These are phyloP conservation scores for Cheilosia vernalis DNA, from an alignment of 2,888 invertebrate species.

Conservation along the genomic window DNA sequence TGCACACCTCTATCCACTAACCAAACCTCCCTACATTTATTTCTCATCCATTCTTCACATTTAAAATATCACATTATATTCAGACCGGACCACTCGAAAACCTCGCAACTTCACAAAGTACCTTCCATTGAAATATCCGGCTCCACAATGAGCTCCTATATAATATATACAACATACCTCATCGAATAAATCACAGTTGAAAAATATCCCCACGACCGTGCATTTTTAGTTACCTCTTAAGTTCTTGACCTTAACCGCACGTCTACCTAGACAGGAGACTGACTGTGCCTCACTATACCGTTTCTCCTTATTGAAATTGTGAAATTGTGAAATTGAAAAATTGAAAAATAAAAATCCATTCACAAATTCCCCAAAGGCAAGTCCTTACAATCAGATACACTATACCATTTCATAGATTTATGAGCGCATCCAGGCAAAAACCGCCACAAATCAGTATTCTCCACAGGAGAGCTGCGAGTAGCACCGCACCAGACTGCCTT, in stretches of 20 bases:
- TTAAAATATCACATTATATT: too few species aligned
- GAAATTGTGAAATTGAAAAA: slow-evolving; percentile 32
- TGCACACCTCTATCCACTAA: too few species aligned
- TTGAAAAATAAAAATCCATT: slow-evolving; percentile 27
- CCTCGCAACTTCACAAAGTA: slow-evolving; percentile 12
- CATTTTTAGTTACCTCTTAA: slow-evolving; percentile 66
- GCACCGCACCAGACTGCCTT: slow-evolving; percentile 51
- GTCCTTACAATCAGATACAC: slow-evolving; percentile 64
- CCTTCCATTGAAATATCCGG: slow-evolving; percentile 20
- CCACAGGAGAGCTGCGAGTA: slow-evolving; percentile 35
- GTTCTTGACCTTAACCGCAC: slow-evolving; percentile 61
- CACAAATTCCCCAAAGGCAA: slow-evolving; percentile 59
- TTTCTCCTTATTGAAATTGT: slow-evolving; percentile 30
- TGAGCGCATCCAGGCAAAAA: slow-evolving; percentile 69
- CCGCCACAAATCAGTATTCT: slow-evolving; percentile 67
- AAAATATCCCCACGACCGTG: slow-evolving; percentile 21
- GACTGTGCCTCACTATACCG: background rate
- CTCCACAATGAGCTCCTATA: slow-evolving; percentile 29
- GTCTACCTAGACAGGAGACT: slow-evolving; percentile 8
- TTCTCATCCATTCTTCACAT: too few species aligned
- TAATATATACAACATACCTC: slow-evolving; percentile 8
- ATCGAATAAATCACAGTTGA: slow-evolving; percentile 58
- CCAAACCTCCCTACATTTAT: too few species aligned
- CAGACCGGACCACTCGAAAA: too few species aligned
- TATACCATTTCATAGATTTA: slow-evolving; percentile 68